Evolutionary conservation across 2,888 invertebrate genomes (phyloP).

Genomic region (Cheilosia scutellata): DNA sequence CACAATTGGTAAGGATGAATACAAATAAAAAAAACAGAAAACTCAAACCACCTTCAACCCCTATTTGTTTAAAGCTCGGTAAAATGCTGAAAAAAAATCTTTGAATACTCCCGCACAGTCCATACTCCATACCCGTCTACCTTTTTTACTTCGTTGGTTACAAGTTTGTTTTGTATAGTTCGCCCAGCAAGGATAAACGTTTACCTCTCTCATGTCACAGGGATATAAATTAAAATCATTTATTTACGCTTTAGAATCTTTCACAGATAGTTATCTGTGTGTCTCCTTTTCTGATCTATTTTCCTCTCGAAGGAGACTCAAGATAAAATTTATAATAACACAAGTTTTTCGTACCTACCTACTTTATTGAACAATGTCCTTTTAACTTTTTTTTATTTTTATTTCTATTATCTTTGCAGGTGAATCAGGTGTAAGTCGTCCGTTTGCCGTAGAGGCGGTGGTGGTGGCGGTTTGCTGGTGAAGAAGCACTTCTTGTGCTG

Average conservation of each 20-base stretch:
- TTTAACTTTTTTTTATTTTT: constrained; percentile 8
- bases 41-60: constrained; percentile 40
- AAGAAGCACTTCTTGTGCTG: constrained; percentile 51
- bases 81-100: constrained; percentile 25
- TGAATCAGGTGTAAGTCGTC: constrained; percentile 66
- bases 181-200: constrained; percentile 36
- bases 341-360: constrained; percentile 47
- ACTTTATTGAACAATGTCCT: constrained; percentile 69
- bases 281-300: constrained; percentile 44
- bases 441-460: constrained; percentile 20
- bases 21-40: constrained; percentile 1
- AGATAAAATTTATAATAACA: constrained; percentile 66
- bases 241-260: constrained; percentile 56
- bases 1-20: constrained; percentile 42
- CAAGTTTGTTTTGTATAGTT: constrained; percentile 41
- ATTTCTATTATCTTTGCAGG: constrained; percentile 52
- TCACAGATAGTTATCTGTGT: constrained; percentile 25
- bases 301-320: constrained; percentile 28
- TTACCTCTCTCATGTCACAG: constrained; percentile 62
- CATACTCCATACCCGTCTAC: constrained; percentile 8
- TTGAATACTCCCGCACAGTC: constrained; percentile 1
- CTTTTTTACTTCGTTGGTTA: constrained; percentile 4
- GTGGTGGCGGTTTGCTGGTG: constrained; percentile 25
- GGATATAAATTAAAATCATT: constrained; percentile 65
- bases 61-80: constrained; percentile 51